phyloP scores from a whole-genome alignment of 2,888 invertebrate species.

The Ligdia adustata region DNA sequence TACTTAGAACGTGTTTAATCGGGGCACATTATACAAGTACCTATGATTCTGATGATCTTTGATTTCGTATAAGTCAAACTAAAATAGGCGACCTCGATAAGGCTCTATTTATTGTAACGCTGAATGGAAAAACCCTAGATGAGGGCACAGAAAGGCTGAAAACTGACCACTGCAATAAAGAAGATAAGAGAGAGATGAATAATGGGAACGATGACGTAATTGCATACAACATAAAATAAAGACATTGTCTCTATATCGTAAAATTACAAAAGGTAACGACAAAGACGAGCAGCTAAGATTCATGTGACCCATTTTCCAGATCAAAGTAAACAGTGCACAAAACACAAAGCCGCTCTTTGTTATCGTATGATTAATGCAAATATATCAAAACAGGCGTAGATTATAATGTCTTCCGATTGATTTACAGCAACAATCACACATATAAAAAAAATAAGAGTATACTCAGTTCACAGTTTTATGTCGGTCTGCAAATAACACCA shows the following conservation, averaged over 20 bases:
- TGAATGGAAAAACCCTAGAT: too few relatives aligned
- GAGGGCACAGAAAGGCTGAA: too few relatives aligned
- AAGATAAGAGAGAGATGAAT: too few relatives aligned
- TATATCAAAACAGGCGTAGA: conserved; percentile 21
- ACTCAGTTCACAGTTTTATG: conserved; percentile 25
- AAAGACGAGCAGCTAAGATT: conserved; percentile 17
- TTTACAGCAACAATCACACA: conserved; percentile 34
- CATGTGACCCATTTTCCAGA: conserved; percentile 24
- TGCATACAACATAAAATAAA: neutral
- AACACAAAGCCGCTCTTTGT: conserved; percentile 23
- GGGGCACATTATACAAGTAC: neutral
- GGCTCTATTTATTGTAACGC: too few relatives aligned
- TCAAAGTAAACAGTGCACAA: conserved; percentile 21
- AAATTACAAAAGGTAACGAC: conserved; percentile 18
- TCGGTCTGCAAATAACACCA: conserved; percentile 40
- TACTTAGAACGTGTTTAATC: conserved; percentile 18
- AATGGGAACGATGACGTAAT: too few relatives aligned
- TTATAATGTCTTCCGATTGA: conserved; percentile 34
- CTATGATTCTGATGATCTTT: too few relatives aligned
- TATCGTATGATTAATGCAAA: conserved; percentile 24
- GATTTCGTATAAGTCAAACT: too few relatives aligned
- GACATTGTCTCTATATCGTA: neutral
- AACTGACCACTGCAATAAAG: too few relatives aligned
- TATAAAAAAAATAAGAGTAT: conserved; percentile 7
- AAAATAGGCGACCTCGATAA: conserved; percentile 6